Evolutionary conservation across 2,888 invertebrate species (phyloP), one percentile per base, ranked within the genome.

Genomic region (Dryobota labecula): DNA sequence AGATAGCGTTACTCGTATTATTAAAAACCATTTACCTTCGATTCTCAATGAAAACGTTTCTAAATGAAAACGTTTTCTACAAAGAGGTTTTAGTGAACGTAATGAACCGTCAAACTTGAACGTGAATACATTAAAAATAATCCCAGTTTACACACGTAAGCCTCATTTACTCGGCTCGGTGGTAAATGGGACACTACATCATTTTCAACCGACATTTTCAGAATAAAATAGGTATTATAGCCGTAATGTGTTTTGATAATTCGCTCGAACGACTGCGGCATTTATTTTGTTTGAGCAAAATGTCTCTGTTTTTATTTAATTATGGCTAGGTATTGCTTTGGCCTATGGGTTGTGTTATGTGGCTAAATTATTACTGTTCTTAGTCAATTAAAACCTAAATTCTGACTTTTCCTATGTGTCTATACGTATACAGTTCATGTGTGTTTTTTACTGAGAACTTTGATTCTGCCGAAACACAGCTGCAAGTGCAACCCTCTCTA

Each of bases 121-220:
- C 78, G 74, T 72, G 83, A 83, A 81, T 76, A 83, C 75, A 80
- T 85, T 85, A 81, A 82, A 85, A 82, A 82, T 83, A 85, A 85
- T 83, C 76, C 80, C 70, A 61, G 65, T 75, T 85, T 83, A 78
- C 80, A 84, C 74, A 82, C 68, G 73, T 78, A 80, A 84, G 74
- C 83, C 76, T 71, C 77, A 76, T 81, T 79, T 78, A 73, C 70
- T 64, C 41, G 30, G 65, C 66, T 57, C 45, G 38, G 30, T 33
- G 64, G 63, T 74, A 82, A 81, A 79, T 79, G 82, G 73, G 73
- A 65, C 69, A 73, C 62, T 84, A 82, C 70, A 77, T 82, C 84
- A 83, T 81, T 66, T 66, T 58, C 68, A 76, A 47, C 45, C 65
- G 78, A 72, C 84, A 68, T 75, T 83, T 83, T 75, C 43, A 47